Conservation (phyloP, 37 sponge, comb jelly and placozoan species). For the Lycopodina hypogea region DNA sequence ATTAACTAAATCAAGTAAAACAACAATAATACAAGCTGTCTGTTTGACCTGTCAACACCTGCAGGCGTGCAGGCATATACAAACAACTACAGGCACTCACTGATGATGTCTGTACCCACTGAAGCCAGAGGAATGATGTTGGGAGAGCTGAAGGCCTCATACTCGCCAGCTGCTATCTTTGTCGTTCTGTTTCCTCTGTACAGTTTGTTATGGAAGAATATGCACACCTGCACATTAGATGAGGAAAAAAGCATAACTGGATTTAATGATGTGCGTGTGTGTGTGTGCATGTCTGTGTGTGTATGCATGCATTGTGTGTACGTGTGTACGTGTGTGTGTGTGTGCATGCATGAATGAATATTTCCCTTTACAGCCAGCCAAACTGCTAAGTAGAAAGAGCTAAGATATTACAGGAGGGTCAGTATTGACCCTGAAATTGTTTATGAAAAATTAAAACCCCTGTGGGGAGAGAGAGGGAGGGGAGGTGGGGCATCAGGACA, state of each 20-base stretch:
- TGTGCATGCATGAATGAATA: too few species aligned
- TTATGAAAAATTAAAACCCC: too few species aligned
- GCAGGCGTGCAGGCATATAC: too few species aligned
- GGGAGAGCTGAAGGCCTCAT: conserved; percentile 86
- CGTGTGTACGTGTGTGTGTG: neutral
- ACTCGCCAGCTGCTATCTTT: conserved; percentile 61
- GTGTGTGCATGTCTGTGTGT: too few species aligned
- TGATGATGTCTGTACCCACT: conserved; percentile 66
- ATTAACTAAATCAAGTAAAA: conserved; percentile 32
- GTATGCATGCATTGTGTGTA: too few species aligned
- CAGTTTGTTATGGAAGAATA: conserved; percentile 86
- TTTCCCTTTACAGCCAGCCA: neutral
- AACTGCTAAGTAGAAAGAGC: too few species aligned
- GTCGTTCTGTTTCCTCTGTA: conserved; percentile 85
- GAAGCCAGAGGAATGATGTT: conserved; percentile 87
- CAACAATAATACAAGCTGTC: neutral
- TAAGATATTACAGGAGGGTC: too few species aligned
- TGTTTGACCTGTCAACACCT: too few species aligned
- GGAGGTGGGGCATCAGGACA: too few species aligned
- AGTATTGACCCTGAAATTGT: too few species aligned
- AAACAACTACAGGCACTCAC: conserved; percentile 17
- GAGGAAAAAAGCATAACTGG: neutral
- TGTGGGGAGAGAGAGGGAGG: too few species aligned
- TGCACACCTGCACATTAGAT: conserved; percentile 58
- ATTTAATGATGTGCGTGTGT: too few species aligned